These are phyloP conservation scores for Champsocephalus esox DNA, from an alignment of 2,797 vertebrate species.

Conservation along the genomic window DNA sequence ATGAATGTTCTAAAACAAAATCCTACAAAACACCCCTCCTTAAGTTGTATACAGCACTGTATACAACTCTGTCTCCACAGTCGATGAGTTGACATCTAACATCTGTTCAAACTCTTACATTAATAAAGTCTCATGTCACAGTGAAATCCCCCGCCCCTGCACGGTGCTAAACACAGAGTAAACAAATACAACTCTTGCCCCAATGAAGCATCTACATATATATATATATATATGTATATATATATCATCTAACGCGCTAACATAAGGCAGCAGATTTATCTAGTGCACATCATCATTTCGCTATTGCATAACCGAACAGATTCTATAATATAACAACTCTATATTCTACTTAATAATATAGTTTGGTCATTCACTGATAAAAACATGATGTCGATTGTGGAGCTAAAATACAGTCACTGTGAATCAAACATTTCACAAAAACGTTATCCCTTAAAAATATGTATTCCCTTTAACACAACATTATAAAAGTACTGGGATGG, in stretches of 20 bases:
- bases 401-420: constrained; percentile 5
- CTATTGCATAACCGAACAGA: constrained; percentile 18
- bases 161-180: constrained; percentile 14
- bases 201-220: constrained; percentile 15
- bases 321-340: constrained; percentile 22
- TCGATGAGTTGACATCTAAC: neutral
- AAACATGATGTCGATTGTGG: neutral
- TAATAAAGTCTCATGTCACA: constrained; percentile 21
- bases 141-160: neutral
- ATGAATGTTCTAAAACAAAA: constrained; percentile 5
- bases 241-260: constrained; percentile 16
- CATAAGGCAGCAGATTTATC: constrained; percentile 38
- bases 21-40: neutral
- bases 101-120: constrained; percentile 1
- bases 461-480: neutral
- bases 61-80: constrained; percentile 3
- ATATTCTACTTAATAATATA: neutral
- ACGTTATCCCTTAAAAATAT: neutral
- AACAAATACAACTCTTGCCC: neutral
- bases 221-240: neutral
- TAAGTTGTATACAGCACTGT: neutral
- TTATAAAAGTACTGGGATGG: constrained; percentile 9
- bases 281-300: constrained; percentile 31
- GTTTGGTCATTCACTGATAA: constrained; percentile 2
- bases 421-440: constrained; percentile 19